phyloP scores from a whole-genome alignment of 2,888 invertebrate genomes.

The Bellardia pandia region DNA sequence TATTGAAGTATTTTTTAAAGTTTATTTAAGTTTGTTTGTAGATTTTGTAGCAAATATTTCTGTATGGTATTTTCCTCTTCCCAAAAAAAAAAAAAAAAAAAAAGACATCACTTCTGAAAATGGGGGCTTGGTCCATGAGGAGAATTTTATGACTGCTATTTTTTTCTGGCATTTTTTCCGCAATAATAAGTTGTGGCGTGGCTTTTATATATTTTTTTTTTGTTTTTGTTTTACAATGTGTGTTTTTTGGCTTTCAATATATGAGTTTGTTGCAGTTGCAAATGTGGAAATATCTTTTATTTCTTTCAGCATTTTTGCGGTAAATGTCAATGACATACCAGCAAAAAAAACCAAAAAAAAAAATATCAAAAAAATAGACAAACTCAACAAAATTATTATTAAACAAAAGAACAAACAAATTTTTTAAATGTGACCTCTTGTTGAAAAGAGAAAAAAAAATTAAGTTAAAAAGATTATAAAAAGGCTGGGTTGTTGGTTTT shows the following conservation, averaged over 20 bases:
- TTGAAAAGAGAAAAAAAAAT: not conserved
- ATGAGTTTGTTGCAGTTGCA: slow-evolving; percentile 50
- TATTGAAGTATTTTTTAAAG: slow-evolving; percentile 68
- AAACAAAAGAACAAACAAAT: slow-evolving; percentile 57
- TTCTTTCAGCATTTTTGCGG: slow-evolving; percentile 28
- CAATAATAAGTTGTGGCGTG: slow-evolving; percentile 68
- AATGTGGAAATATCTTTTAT: slow-evolving; percentile 60
- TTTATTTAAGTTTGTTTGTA: slow-evolving; percentile 49
- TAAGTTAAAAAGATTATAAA: slow-evolving; percentile 24
- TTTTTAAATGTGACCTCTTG: slow-evolving; percentile 68
- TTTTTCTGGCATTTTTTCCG: slow-evolving; percentile 42
- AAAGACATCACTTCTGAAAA: slow-evolving; percentile 66
- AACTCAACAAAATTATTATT: slow-evolving; percentile 36
- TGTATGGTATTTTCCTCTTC: slow-evolving; percentile 13
- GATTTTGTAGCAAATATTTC: not conserved
- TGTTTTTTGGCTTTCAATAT: slow-evolving; percentile 46
- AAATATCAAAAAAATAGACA: not conserved
- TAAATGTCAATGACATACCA: slow-evolving; percentile 72
- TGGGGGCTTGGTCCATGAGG: slow-evolving; percentile 72
- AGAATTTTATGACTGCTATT: slow-evolving; percentile 66
- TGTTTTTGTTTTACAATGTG: slow-evolving; percentile 35
- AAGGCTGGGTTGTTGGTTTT: slow-evolving; percentile 53
- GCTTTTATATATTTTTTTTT: slow-evolving; percentile 50
- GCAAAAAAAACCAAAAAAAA: slow-evolving; percentile 1
- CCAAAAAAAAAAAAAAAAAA: slow-evolving; percentile 60